Conservation (phyloP, 1,140 invertebrate species). For the Planococcus citri region DNA sequence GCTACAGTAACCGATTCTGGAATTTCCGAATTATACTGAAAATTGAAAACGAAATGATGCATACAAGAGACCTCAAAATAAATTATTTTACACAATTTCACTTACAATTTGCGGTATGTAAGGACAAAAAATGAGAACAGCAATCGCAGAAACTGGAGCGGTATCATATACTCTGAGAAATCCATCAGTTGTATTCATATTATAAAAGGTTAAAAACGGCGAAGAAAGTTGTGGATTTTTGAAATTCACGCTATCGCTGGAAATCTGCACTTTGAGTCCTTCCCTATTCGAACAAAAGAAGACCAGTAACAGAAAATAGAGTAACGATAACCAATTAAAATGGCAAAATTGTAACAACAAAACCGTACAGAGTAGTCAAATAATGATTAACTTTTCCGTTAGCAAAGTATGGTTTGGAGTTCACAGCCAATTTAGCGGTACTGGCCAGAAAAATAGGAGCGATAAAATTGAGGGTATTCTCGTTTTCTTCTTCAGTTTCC, state of each 20-base stretch:
- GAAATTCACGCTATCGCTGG: constrained; percentile 10
- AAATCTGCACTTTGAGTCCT: not conserved
- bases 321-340: not conserved
- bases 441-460: not conserved
- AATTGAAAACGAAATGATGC: not conserved
- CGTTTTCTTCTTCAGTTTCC: not conserved
- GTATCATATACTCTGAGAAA: constrained; percentile 10
- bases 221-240: not conserved
- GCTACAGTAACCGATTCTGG: not conserved
- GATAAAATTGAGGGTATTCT: not conserved
- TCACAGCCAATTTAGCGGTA: not conserved
- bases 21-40: not conserved
- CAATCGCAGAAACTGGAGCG: not conserved
- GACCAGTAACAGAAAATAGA: not conserved
- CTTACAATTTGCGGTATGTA: not conserved
- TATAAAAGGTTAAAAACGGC: constrained; percentile 11
- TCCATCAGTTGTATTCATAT: not conserved
- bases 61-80: not conserved
- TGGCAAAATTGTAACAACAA: not conserved
- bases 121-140: not conserved
- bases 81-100: not conserved
- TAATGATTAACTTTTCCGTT: constrained; percentile 11
- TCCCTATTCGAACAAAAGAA: too few species aligned
- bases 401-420: not conserved
- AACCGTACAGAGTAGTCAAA: not conserved